These are phyloP conservation scores for Pristiophorus japonicus DNA, from an alignment of 2,113 vertebrate genomes.

Conservation along the genomic window DNA sequence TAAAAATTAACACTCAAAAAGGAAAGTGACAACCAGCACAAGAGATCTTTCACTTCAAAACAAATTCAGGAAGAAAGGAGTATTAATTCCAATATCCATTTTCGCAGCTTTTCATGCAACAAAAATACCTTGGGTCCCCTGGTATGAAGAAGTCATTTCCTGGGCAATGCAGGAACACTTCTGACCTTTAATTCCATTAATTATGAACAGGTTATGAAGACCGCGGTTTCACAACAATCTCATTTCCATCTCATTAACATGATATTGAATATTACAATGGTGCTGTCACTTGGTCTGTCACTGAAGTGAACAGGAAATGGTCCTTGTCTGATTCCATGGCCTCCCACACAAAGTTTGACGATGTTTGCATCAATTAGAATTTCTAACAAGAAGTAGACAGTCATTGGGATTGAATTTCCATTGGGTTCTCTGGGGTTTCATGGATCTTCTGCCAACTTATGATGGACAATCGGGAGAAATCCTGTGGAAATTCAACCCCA, in stretches of 20 bases:
- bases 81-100: not conserved
- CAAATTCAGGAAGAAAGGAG: not conserved
- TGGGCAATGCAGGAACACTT: not conserved
- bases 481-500: not conserved
- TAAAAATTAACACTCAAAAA: not conserved
- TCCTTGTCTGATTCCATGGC: not conserved
- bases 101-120: not conserved
- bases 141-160: constrained; percentile 6
- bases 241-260: constrained; percentile 3
- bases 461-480: not conserved
- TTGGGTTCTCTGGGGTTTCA: not conserved
- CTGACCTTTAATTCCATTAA: not conserved
- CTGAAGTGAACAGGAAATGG: not conserved
- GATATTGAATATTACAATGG: not conserved
- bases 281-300: not conserved
- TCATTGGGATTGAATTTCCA: not conserved
- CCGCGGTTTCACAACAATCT: not conserved
- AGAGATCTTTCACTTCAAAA: not conserved
- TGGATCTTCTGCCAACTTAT: not conserved
- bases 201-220: not conserved
- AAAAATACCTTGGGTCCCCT: not conserved
- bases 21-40: not conserved
- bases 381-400: not conserved
- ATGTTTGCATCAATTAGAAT: not conserved
- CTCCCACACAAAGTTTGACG: not conserved